These are phyloP conservation scores for Anoplius nigerrimus DNA, from an alignment of 2,888 invertebrate species.

Conservation along the genomic window DNA sequence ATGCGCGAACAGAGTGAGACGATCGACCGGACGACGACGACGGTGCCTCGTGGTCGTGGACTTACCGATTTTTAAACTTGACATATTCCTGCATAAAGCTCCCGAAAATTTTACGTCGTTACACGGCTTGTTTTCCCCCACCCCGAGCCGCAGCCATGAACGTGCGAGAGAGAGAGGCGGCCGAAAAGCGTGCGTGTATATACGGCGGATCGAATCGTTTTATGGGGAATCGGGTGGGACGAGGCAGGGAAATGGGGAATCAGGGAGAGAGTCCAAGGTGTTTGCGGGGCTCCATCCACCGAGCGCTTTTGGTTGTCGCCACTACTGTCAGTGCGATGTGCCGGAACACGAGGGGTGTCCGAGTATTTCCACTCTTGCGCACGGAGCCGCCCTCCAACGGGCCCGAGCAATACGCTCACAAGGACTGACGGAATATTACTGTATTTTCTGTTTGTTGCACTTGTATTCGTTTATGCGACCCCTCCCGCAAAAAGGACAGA, in stretches of 20 bases:
- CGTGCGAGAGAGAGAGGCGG: constrained; percentile 41
- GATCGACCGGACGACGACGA: no score
- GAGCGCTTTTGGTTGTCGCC: constrained; percentile 77
- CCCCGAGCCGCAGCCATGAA: constrained; percentile 66
- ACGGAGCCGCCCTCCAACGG: constrained; percentile 10
- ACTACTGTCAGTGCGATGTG: constrained; percentile 31
- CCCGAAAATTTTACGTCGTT: constrained; percentile 52
- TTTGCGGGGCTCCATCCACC: constrained; percentile 60
- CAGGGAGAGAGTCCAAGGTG: constrained; percentile 55
- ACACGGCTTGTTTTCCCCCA: constrained; percentile 71
- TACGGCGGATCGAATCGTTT: constrained; percentile 58
- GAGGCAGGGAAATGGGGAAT: constrained; percentile 50
- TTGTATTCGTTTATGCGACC: constrained; percentile 50
- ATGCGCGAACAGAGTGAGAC: no score
- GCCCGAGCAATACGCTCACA: not conserved
- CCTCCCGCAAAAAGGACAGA: constrained; percentile 60
- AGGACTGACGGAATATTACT: constrained; percentile 79
- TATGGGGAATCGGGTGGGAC: constrained; percentile 45
- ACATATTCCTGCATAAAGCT: constrained; percentile 78
- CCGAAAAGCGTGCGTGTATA: constrained; percentile 37
- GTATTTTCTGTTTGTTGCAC: constrained; percentile 78
- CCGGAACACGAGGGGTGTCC: constrained; percentile 84
- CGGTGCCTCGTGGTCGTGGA: constrained; percentile 23
- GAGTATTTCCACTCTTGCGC: constrained; percentile 88
- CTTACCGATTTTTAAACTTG: constrained; percentile 81